These are phyloP conservation scores for Drosophila bipectinata DNA, from an alignment of 1,140 invertebrate genomes.

Conservation along the genomic window DNA sequence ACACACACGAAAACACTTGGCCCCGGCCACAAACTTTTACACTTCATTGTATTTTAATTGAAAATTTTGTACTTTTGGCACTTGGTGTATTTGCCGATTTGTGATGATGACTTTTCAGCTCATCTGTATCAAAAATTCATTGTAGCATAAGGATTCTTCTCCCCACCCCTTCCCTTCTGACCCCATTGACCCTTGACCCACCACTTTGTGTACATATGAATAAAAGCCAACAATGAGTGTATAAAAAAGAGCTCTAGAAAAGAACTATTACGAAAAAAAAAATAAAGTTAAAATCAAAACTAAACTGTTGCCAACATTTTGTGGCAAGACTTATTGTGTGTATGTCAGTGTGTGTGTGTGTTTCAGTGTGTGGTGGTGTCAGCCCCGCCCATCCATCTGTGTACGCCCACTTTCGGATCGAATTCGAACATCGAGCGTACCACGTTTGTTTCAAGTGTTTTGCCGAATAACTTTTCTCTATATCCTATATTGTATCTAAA, in stretches of 20 bases:
- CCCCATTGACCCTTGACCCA: not conserved
- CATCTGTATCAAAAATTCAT: slow-evolving; percentile 56
- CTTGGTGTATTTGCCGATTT: slow-evolving; percentile 52
- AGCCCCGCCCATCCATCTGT: not conserved
- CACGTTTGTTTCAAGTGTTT: slow-evolving; percentile 46
- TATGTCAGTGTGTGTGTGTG: slow-evolving; percentile 9
- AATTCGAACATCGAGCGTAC: slow-evolving; percentile 28
- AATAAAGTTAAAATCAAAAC: slow-evolving; percentile 46
- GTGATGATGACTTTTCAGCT: slow-evolving; percentile 57
- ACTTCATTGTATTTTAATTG: slow-evolving; percentile 80
- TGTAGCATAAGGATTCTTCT: slow-evolving; percentile 2
- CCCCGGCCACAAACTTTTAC: slow-evolving; percentile 72
- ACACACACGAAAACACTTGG: slow-evolving; percentile 32
- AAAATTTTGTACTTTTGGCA: slow-evolving; percentile 61
- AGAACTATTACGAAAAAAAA: slow-evolving; percentile 29
- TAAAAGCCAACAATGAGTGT: slow-evolving; percentile 49
- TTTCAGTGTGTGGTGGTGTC: slow-evolving; percentile 17
- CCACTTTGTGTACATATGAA: slow-evolving; percentile 31
- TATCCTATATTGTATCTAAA: slow-evolving; percentile 20
- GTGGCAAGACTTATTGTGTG: not conserved
- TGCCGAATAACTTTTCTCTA: slow-evolving; percentile 31
- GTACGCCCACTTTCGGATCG: slow-evolving; percentile 13
- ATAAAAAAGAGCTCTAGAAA: slow-evolving; percentile 46
- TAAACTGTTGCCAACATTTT: slow-evolving; percentile 30
- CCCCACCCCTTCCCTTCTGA: not conserved